phyloP scores from a whole-genome alignment of 2,113 vertebrate genomes.

The Opisthocomus hoazin region DNA sequence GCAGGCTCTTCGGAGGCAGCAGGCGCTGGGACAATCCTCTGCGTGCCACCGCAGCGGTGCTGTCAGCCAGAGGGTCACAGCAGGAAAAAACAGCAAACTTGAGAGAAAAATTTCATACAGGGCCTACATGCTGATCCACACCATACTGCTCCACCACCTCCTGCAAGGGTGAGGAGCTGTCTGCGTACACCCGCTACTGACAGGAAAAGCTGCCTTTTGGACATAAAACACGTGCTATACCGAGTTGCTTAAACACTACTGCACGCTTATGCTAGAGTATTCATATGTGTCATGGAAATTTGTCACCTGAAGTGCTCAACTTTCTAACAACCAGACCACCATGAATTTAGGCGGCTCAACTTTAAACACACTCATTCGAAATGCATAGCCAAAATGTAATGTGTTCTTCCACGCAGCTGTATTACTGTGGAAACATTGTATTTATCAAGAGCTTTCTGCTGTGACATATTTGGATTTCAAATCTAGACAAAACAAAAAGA shows the following conservation, averaged over 20 bases:
- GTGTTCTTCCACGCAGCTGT: not conserved
- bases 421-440: not conserved
- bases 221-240: not conserved
- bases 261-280: not conserved
- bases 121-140: not conserved
- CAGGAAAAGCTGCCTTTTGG: not conserved
- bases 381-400: not conserved
- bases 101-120: not conserved
- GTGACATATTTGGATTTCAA: not conserved
- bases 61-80: not conserved
- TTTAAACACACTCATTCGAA: not conserved
- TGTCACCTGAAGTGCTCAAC: not conserved
- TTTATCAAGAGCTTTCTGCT: not conserved
- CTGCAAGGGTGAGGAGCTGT: not conserved
- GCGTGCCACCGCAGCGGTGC: not conserved
- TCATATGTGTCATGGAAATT: not conserved
- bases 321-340: not conserved
- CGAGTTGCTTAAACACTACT: not conserved
- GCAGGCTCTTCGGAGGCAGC: not conserved
- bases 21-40: not conserved
- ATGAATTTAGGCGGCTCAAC: not conserved
- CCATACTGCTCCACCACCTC: not conserved
- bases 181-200: rapidly evolving
- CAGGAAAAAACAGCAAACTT: not conserved
- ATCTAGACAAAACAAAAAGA: not conserved